Evolutionary conservation across 2,113 vertebrate species (phyloP), one percentile per base, ranked within the genome.

Genomic region (Anser brachyrhynchus): DNA sequence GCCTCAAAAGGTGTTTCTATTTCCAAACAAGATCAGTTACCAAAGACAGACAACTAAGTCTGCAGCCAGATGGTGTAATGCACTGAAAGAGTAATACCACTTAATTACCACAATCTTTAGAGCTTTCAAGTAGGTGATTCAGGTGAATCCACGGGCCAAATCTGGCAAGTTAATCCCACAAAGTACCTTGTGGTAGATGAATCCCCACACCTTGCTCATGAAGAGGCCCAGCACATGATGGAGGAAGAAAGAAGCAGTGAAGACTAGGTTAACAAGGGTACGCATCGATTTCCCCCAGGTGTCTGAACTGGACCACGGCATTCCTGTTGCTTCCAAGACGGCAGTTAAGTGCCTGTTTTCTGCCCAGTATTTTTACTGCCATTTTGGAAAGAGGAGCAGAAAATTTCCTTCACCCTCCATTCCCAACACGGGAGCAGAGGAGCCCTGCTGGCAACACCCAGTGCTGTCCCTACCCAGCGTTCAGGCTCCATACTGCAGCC

Each of bases 11-110:
- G 81, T 62, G 87, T 69, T 84, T 71, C 82, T 87, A 49, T 91
- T 95, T 87, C 66, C 77, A 95, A 95, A 95, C 62, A 89, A 93
- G 92, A 96, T 95, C 91, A 95, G 81, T 78, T 69, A 92, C 49
- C 61, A 82, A 89, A 78, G 52, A 72, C 77, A 91, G 91, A 92
- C 87, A 76, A 91, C 87, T 93, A 87, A 95, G 77, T 91, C 80
- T 91, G 77, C 29, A 91, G 89, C 69, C 93, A 96, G 92, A 94
- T 92, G 89, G 91, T 91, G 43, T 43, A 94, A 96, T 89, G 84
- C 58, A 65, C 41, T 55, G 65, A 91, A 95, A 97, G 87, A 95
- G 94, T 94, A 87, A 49, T 62, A 78, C 37, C 49, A 49, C 49
- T 92, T 93, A 92, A 93, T 95, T 91, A 91, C 61, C 87, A 75